Evolutionary conservation across 64 coral and sea anemone species (phyloP).

Genomic region (Porites australiensis): DNA sequence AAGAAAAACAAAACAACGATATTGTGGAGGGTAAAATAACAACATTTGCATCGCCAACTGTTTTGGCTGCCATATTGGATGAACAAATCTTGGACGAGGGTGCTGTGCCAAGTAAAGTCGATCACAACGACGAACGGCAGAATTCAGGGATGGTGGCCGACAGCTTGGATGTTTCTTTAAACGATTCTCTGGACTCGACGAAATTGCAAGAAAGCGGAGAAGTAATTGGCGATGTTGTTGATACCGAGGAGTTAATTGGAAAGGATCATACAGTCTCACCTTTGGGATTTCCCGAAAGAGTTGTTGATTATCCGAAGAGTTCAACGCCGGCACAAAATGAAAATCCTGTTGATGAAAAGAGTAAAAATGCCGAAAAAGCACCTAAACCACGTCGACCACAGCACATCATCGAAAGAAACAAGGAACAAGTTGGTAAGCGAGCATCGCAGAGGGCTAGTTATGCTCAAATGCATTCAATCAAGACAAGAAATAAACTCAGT

Average conservation of each 20-base stretch:
- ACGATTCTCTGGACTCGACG: slow-evolving; percentile 39
- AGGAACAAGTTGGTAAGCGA: slow-evolving; percentile 29
- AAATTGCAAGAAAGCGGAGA: slow-evolving; percentile 8
- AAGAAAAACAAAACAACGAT: slow-evolving; percentile 3
- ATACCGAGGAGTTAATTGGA: not conserved
- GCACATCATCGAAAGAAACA: slow-evolving; percentile 58
- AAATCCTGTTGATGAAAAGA: not conserved
- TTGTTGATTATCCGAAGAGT: slow-evolving; percentile 8
- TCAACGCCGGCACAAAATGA: slow-evolving; percentile 31
- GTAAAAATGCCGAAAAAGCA: slow-evolving; percentile 1
- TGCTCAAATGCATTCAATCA: slow-evolving; percentile 68
- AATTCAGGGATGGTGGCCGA: not conserved
- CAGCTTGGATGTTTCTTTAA: not conserved
- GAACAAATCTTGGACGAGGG: not conserved
- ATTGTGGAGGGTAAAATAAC: slow-evolving; percentile 54
- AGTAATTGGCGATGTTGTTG: not conserved
- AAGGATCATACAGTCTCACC: not conserved
- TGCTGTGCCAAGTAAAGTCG: not conserved
- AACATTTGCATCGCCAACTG: slow-evolving; percentile 80
- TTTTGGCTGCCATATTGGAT: slow-evolving; percentile 93
- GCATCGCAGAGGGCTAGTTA: slow-evolving; percentile 51
- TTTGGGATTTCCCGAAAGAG: not conserved
- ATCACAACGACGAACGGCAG: not conserved
- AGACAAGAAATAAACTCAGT: slow-evolving; percentile 37
- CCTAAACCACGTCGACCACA: not conserved